A percentile compares a stretch with the other conserved stretches of the same genome.
Evolutionary conservation across 2,797 vertebrate species (phyloP).

Genomic region (Sebastolobus altivelis): DNA sequence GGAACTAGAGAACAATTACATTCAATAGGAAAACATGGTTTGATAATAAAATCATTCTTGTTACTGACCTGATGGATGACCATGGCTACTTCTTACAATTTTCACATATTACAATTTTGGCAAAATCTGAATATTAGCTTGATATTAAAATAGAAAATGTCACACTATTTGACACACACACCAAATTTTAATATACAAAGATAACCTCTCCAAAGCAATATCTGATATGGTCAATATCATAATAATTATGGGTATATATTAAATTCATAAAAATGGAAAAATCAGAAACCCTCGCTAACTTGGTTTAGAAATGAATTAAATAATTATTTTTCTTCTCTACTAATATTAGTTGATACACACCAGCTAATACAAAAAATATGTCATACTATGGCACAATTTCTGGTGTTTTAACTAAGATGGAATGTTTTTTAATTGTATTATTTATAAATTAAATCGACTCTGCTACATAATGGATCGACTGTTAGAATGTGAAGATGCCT

Average conservation of each 20-base stretch:
- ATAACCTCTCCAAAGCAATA: too few species aligned
- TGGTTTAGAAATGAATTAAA: not conserved
- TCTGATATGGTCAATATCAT: too few species aligned
- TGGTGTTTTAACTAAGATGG: not conserved
- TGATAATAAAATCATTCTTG: not conserved
- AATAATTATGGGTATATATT: not conserved
- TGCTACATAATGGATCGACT: too few species aligned
- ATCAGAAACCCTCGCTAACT: not conserved
- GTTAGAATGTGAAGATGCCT: not conserved
- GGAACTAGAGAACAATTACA: slow-evolving; percentile 1
- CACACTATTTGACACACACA: too few species aligned
- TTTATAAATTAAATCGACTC: too few species aligned
- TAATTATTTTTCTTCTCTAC: not conserved
- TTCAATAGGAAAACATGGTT: not conserved
- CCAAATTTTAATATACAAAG: too few species aligned
- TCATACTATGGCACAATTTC: not conserved
- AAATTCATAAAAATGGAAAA: not conserved
- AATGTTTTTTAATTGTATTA: not conserved
- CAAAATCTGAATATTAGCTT: not conserved
- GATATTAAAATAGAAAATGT: not conserved
- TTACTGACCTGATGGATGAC: not conserved
- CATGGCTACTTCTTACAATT: not conserved
- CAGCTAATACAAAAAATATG: not conserved
- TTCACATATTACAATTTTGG: not conserved
- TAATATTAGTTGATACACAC: not conserved